A percentile compares a stretch with the other conserved stretches of the same genome.
These are phyloP conservation scores for Aphyosemion australe DNA, from an alignment of 2,113 vertebrate species.

Conservation along the genomic window DNA sequence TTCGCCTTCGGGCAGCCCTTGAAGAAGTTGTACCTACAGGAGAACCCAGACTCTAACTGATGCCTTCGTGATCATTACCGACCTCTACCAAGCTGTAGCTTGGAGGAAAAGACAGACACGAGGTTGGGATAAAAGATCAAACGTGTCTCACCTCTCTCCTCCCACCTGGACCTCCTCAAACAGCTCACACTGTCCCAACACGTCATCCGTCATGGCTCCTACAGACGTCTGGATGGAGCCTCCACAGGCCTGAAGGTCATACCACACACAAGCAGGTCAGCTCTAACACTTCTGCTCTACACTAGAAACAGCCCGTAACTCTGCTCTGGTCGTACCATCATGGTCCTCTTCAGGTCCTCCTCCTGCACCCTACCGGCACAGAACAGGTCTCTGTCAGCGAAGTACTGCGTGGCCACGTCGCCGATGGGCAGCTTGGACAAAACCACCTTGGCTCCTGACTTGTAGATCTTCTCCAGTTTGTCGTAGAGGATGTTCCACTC, in stretches of 20 bases:
- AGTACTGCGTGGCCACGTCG: conserved; percentile 96
- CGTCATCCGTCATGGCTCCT: conserved; percentile 81
- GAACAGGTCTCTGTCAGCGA: conserved; percentile 96
- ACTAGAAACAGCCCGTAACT: too few relatives aligned
- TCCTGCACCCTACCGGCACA: conserved; percentile 94
- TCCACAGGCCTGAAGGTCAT: conserved; percentile 87
- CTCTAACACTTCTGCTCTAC: too few relatives aligned
- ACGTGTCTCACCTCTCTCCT: conserved; percentile 86
- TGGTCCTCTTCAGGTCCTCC: conserved; percentile 95
- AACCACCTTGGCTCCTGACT: conserved; percentile 93
- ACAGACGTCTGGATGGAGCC: conserved; percentile 98
- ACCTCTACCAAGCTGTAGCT: background rate
- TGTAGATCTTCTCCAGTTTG: conserved; percentile 92
- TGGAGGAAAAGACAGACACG: background rate
- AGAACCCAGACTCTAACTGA: too few relatives aligned
- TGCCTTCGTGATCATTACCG: too few relatives aligned
- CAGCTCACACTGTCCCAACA: conserved; percentile 89
- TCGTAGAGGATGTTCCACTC: conserved; percentile 99
- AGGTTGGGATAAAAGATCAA: too few relatives aligned
- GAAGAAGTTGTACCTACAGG: conserved; percentile 92
- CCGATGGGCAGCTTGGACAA: conserved; percentile 95
- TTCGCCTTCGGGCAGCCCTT: conserved; percentile 94
- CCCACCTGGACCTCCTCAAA: conserved; percentile 97
- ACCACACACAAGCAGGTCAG: conserved; percentile 14
- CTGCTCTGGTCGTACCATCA: conserved; percentile 85